Conservation (phyloP, 2,888 invertebrate genomes). For the Sympetrum striolatum region DNA sequence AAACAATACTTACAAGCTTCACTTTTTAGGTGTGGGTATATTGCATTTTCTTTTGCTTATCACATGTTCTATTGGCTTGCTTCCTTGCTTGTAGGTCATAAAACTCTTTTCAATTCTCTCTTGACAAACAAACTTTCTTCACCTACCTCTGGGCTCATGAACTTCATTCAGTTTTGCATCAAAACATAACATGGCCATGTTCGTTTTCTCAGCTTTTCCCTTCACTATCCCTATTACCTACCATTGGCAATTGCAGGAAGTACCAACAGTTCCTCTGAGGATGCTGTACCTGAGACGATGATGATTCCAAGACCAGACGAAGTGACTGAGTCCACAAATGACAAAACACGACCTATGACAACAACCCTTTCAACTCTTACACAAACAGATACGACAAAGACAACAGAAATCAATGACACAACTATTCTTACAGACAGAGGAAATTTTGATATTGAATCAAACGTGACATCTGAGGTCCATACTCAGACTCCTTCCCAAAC, state of each 20-base stretch:
- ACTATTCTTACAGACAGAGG: neutral
- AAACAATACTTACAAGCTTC: neutral
- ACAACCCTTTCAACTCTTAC: neutral
- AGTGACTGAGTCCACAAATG: constrained; percentile 17
- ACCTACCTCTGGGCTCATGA: constrained; percentile 54
- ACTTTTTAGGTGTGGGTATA: neutral
- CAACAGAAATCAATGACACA: neutral
- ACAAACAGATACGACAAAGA: neutral
- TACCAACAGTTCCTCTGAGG: constrained; percentile 31
- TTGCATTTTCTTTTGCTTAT: neutral
- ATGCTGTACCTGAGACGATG: constrained; percentile 24
- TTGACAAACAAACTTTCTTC: constrained; percentile 60
- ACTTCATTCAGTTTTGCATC: neutral
- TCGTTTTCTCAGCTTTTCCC: constrained; percentile 10
- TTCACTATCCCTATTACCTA: constrained; percentile 20
- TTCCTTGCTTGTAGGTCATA: neutral
- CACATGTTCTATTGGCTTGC: neutral
- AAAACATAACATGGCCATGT: neutral
- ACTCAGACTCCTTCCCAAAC: neutral
- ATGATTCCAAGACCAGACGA: constrained; percentile 14
- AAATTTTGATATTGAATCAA: neutral
- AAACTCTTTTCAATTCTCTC: neutral
- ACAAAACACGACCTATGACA: constrained; percentile 3
- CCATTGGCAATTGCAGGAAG: constrained; percentile 34
- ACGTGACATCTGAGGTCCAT: neutral